phyloP scores from a whole-genome alignment of 2,797 vertebrate species.

The Clarias pachynema region DNA sequence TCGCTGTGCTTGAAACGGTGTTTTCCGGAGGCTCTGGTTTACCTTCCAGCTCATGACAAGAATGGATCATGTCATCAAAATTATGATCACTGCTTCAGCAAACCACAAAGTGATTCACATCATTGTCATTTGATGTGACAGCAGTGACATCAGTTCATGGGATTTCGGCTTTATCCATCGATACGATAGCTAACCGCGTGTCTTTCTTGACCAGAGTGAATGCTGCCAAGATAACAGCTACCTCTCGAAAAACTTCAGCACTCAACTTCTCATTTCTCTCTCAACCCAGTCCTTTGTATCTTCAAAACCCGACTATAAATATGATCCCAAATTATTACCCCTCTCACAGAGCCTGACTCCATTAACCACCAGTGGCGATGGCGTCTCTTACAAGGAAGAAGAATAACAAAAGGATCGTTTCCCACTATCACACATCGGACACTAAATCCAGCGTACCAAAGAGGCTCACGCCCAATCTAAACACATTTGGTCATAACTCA shows the following conservation, averaged over 20 bases:
- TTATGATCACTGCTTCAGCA: neutral
- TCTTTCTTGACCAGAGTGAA: neutral
- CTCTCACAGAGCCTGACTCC: conserved; percentile 53
- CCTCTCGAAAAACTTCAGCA: neutral
- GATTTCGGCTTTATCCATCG: neutral
- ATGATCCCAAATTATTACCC: conserved; percentile 49
- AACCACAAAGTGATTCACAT: neutral
- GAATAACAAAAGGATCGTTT: conserved; percentile 65
- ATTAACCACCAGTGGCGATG: conserved; percentile 60
- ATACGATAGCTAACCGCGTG: neutral
- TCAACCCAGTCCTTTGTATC: conserved; percentile 11
- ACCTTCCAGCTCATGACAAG: neutral
- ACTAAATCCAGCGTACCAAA: conserved; percentile 80
- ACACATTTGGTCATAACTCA: conserved; percentile 88
- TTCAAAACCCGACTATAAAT: conserved; percentile 52
- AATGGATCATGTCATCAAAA: neutral
- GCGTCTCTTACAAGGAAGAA: conserved; percentile 53
- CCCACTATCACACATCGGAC: conserved; percentile 77
- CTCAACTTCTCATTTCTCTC: conserved; percentile 26
- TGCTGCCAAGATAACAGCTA: neutral
- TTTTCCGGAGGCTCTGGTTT: neutral
- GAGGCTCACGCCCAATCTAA: conserved; percentile 81
- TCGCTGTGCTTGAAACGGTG: neutral
- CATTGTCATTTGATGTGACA: neutral
- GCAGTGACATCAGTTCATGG: neutral